phyloP scores from a whole-genome alignment of 2,113 vertebrate species.

The Chascanopsetta lugubris region DNA sequence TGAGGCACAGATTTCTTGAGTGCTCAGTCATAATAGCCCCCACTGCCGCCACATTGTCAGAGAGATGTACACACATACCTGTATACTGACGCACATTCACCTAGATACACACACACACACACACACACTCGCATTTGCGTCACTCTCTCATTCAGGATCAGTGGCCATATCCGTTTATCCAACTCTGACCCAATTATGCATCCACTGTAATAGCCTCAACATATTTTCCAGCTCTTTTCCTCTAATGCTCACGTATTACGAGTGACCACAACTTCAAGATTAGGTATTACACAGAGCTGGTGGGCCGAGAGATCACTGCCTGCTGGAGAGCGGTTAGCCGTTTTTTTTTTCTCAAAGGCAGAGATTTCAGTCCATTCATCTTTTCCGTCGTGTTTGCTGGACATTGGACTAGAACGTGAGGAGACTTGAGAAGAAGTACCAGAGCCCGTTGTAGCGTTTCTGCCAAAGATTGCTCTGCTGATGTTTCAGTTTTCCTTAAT shows the following conservation, averaged over 20 bases:
- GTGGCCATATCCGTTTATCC: conserved; percentile 61
- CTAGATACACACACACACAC: too few species aligned
- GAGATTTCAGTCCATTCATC: background rate
- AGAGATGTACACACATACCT: conserved; percentile 17
- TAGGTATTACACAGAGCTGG: conserved; percentile 35
- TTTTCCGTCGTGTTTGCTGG: background rate
- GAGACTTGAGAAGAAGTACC: background rate
- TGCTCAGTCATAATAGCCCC: background rate
- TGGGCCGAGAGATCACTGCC: conserved; percentile 4
- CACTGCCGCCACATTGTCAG: background rate
- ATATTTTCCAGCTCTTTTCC: conserved; percentile 66
- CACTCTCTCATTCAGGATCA: conserved; percentile 61
- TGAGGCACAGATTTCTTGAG: too few species aligned
- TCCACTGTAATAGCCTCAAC: conserved; percentile 71
- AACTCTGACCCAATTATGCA: conserved; percentile 71
- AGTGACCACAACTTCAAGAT: conserved; percentile 39
- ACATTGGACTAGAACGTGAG: background rate
- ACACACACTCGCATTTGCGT: conserved; percentile 50
- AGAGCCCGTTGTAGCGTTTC: background rate
- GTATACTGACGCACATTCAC: conserved; percentile 23
- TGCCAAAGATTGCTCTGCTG: background rate
- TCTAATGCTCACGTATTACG: conserved; percentile 46
- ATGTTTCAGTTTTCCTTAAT: background rate
- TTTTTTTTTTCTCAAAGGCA: too few species aligned
- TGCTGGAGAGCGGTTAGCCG: conserved; percentile 10